Conservation (phyloP, 2,888 invertebrate species). For the Odontothrips loti region DNA sequence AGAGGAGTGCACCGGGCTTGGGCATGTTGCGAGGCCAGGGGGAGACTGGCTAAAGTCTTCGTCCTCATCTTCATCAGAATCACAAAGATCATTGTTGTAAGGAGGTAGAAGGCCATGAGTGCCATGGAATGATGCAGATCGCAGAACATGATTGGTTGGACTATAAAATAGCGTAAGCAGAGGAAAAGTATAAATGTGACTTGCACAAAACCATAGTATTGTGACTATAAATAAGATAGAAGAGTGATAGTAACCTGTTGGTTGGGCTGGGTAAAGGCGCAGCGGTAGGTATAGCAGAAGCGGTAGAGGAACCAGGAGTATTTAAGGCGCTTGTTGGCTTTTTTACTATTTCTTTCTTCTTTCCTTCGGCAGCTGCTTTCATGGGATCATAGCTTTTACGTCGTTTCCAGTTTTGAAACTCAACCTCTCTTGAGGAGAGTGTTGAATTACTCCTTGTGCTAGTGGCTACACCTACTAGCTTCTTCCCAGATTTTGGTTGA, state of each 20-base stretch:
- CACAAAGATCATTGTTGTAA: conserved; percentile 16
- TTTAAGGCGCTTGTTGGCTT: conserved; percentile 37
- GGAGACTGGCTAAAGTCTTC: conserved; percentile 22
- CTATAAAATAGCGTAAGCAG: conserved; percentile 35
- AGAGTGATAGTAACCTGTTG: conserved; percentile 38
- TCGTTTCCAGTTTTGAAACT: conserved; percentile 93
- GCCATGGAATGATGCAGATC: conserved; percentile 51
- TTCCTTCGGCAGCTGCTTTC: conserved; percentile 86
- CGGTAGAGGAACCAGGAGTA: conserved; percentile 30
- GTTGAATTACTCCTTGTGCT: conserved; percentile 65
- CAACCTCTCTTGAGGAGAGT: conserved; percentile 70
- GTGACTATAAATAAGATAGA: conserved; percentile 9
- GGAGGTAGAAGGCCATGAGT: conserved; percentile 31
- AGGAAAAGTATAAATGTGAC: background rate
- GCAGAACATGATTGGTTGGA: conserved; percentile 45
- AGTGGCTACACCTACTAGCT: conserved; percentile 57
- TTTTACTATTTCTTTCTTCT: conserved; percentile 52
- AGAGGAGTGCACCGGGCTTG: conserved; percentile 19
- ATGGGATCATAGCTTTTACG: conserved; percentile 93
- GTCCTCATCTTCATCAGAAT: conserved; percentile 28
- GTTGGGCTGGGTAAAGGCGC: conserved; percentile 31
- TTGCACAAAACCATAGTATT: conserved; percentile 4
- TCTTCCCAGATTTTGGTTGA: conserved; percentile 47
- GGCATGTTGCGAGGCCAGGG: conserved; percentile 13
- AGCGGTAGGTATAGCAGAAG: conserved; percentile 6